These are phyloP conservation scores for Cryptoblepharus egeriae DNA, from an alignment of 2,797 vertebrate genomes.

Conservation along the genomic window DNA sequence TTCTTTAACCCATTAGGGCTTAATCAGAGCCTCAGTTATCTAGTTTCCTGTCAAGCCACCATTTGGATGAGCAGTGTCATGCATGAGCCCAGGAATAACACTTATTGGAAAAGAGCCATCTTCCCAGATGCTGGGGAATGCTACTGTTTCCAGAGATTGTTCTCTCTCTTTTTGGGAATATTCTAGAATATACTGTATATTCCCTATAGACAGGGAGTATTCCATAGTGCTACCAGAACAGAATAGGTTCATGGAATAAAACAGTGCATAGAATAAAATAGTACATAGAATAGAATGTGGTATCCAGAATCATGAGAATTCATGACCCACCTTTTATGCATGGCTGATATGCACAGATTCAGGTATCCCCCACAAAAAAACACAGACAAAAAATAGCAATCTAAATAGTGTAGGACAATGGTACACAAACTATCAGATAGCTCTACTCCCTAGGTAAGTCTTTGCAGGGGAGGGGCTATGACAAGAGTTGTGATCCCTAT, in stretches of 20 bases:
- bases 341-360: no score
- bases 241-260: no score
- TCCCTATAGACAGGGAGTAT: background rate
- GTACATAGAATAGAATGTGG: background rate
- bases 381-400: no score
- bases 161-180: background rate
- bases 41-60: background rate
- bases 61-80: background rate
- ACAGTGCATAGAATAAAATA: no score
- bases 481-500: no score
- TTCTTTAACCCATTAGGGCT: background rate
- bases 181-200: background rate
- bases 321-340: no score
- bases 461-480: no score
- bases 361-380: no score
- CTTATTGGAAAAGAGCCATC: background rate
- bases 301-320: no score
- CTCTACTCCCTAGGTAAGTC: no score
- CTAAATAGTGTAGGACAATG: no score
- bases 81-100: background rate
- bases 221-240: background rate
- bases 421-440: no score
- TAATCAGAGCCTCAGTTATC: background rate
- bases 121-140: background rate
- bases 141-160: background rate